phyloP scores from a whole-genome alignment of 2,888 invertebrate genomes.

The Pherbina coryleti region DNA sequence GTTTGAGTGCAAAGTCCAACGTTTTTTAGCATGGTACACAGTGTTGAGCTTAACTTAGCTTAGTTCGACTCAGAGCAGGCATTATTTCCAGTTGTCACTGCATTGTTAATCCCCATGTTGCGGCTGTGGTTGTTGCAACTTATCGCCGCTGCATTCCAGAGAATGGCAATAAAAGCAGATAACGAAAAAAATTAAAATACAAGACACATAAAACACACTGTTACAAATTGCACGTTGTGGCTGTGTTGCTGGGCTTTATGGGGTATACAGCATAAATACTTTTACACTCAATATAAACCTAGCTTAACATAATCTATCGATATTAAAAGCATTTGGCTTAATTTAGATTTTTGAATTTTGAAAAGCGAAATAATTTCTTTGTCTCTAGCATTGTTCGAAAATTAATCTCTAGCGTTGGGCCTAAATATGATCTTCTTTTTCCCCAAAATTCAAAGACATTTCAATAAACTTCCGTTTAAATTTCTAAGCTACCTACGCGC shows the following conservation, averaged over 20 bases:
- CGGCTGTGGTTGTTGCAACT: slow-evolving; percentile 13
- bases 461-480: slow-evolving; percentile 10
- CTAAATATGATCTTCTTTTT: no score
- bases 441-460: neutral
- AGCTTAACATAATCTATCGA: no score
- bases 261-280: no score
- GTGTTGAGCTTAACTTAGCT: neutral
- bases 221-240: neutral
- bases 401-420: no score
- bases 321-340: no score
- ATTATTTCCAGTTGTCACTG: neutral
- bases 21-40: slow-evolving; percentile 12
- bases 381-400: no score
- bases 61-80: neutral
- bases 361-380: no score
- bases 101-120: slow-evolving; percentile 1
- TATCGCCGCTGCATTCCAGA: slow-evolving; percentile 19
- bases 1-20: slow-evolving; percentile 34
- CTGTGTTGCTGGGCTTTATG: neutral
- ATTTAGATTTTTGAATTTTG: no score
- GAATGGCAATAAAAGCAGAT: neutral
- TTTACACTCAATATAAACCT: no score
- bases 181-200: neutral
- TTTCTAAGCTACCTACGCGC: slow-evolving; percentile 13
- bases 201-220: neutral